Base-by-base conservation (phyloP, 2,888 invertebrate genomes). In the Lasioglossum lativentre region DNA sequence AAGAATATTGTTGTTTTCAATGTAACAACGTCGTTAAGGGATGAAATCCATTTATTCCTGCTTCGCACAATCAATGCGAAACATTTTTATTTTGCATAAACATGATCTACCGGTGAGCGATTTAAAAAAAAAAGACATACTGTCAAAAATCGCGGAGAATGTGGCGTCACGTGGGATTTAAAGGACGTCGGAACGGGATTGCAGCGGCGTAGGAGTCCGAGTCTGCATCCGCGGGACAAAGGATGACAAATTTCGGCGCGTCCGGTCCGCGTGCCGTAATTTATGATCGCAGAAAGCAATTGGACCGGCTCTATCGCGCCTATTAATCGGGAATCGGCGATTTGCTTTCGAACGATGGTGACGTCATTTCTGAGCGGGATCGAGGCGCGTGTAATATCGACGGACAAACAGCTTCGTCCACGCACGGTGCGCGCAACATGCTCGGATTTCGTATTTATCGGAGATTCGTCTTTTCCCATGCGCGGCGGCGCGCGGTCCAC, bases 241-340 rank as follows among this genome's bases (percentile, higher is more conserved):
- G 63, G 14, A 56, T 66, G 85, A 68, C 34, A 75, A 77, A 85
- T 85, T 72, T 72, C n/a, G n/a, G n/a, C n/a, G 52, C 45, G 63
- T 70, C 47, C n/a, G 38, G 59, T 63, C 63, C 16, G 30, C 30
- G 63, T 16, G 12, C 0, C 38, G 45, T 84, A 86, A 82, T 88
- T 86, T 80, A 86, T 80, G 81, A 71, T 68, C 74, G 72, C 42
- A 45, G 73, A 80, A 88, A 85, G 75, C 80, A 77, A 78, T 86
- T 76, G 76, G 42, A 34, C 66, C 12, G 12, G n/a, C 59, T 27
- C 72, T 63, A 71, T 84, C 80, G 38, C 14, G 42, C n/a, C 87
- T 80, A 76, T 90, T 89, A 86, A 83, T 84, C 80, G 47, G 12
- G 63, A 82, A 78, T 78, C 75, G 72, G 63, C 23, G 27, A 75